Evolutionary conservation across 2,888 invertebrate species (phyloP).

Genomic region (Lithophane socia): DNA sequence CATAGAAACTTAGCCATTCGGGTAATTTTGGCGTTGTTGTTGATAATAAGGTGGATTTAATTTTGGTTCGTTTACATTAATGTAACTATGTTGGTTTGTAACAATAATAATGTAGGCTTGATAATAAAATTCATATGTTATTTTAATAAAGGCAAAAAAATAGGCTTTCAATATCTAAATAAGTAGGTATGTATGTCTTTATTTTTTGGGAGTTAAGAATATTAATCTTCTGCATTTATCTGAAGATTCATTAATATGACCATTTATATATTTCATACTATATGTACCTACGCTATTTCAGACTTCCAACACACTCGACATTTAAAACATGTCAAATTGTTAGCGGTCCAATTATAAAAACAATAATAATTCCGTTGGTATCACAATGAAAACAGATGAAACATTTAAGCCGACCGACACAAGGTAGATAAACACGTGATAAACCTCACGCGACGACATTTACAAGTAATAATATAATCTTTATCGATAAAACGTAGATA

Average conservation of each 20-base stretch:
- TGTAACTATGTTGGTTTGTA: not conserved
- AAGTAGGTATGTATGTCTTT: not conserved
- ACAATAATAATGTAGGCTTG: not conserved
- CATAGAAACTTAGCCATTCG: constrained; percentile 16
- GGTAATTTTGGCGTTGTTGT: not conserved
- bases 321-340: not conserved
- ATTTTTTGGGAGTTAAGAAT: not conserved
- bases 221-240: not conserved
- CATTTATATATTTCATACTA: not conserved
- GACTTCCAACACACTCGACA: not conserved
- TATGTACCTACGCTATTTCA: not conserved
- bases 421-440: constrained; percentile 28
- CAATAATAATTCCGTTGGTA: constrained; percentile 1
- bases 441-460: constrained; percentile 23
- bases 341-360: not conserved
- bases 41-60: not conserved
- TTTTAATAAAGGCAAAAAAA: not conserved
- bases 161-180: not conserved
- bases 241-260: not conserved
- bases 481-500: constrained; percentile 43
- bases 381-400: constrained; percentile 14
- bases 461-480: constrained; percentile 48
- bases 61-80: not conserved
- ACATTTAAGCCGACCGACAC: constrained; percentile 19
- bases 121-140: too few species aligned